Evolutionary conservation across 92 coral and sea anemone genomes (phyloP).

Genomic region (Phenganax marumi): DNA sequence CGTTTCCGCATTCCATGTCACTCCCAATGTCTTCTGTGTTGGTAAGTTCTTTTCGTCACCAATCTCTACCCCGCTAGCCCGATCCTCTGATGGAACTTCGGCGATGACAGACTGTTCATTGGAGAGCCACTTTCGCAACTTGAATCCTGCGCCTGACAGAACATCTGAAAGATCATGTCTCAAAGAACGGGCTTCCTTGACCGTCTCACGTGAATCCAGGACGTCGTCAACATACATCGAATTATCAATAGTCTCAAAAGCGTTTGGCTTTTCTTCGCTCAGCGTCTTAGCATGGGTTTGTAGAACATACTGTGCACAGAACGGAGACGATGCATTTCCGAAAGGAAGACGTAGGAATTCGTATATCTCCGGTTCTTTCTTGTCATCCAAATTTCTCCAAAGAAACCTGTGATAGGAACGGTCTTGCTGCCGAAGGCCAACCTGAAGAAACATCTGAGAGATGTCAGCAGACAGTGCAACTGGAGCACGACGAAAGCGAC

Average conservation of each 20-base stretch:
- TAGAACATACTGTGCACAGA: too few species aligned
- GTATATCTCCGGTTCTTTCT: slow-evolving; percentile 50
- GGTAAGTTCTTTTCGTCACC: not conserved
- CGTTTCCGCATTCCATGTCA: slow-evolving; percentile 39
- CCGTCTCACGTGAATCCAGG: too few species aligned
- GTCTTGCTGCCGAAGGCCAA: slow-evolving; percentile 45
- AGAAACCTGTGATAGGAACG: slow-evolving; percentile 50
- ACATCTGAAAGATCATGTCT: too few species aligned
- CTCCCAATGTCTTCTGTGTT: slow-evolving; percentile 48
- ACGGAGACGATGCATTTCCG: too few species aligned
- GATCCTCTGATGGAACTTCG: slow-evolving; percentile 37
- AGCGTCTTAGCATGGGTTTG: too few species aligned
- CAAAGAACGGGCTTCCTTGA: too few species aligned
- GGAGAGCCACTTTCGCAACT: too few species aligned
- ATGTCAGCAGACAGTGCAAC: slow-evolving; percentile 58
- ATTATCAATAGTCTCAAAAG: too few species aligned
- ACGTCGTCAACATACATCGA: too few species aligned
- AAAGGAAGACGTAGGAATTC: slow-evolving; percentile 55
- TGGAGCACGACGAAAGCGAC: slow-evolving; percentile 38
- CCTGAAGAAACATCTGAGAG: slow-evolving; percentile 56
- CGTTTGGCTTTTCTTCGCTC: too few species aligned
- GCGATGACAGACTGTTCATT: slow-evolving; percentile 44
- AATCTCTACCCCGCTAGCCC: not conserved
- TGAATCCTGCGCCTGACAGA: too few species aligned
- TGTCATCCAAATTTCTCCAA: slow-evolving; percentile 50